A percentile compares a stretch with the other conserved stretches of the same genome.
Conservation (phyloP, 2,113 vertebrate species). For the Chionomys nivalis region DNA sequence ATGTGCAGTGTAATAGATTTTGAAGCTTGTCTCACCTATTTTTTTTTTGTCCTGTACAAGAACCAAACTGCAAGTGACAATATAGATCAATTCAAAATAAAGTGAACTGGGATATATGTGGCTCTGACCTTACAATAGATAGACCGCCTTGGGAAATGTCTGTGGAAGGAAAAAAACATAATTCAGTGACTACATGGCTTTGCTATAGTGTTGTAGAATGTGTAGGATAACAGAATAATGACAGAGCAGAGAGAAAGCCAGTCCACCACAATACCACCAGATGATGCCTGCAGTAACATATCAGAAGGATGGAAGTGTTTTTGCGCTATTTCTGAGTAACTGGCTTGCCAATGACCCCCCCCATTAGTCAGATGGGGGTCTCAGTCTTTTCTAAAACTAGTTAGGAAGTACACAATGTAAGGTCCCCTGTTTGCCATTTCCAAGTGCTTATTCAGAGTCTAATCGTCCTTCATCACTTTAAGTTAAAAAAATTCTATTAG, state of each 20-base stretch:
- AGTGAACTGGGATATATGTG: background rate
- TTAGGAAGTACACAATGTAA: background rate
- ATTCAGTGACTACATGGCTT: background rate
- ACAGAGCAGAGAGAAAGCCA: background rate
- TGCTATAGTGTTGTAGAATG: background rate
- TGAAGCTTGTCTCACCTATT: background rate
- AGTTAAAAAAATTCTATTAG: background rate
- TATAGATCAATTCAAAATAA: constrained; percentile 44
- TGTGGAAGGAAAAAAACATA: background rate
- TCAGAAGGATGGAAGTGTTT: background rate
- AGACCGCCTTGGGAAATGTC: background rate
- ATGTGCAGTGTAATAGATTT: background rate
- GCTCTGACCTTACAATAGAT: background rate
- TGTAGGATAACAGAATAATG: background rate
- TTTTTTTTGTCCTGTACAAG: background rate
- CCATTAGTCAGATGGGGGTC: constrained; percentile 20
- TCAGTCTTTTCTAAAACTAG: background rate
- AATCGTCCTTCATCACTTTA: background rate
- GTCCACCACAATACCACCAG: background rate
- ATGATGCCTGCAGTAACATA: background rate
- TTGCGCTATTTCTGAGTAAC: background rate
- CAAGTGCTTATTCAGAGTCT: background rate
- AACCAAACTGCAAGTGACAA: background rate
- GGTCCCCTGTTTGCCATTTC: background rate
- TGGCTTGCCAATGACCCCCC: background rate